phyloP scores from a whole-genome alignment of 2,797 vertebrate genomes.

The Gymnoscopelus braueri region DNA sequence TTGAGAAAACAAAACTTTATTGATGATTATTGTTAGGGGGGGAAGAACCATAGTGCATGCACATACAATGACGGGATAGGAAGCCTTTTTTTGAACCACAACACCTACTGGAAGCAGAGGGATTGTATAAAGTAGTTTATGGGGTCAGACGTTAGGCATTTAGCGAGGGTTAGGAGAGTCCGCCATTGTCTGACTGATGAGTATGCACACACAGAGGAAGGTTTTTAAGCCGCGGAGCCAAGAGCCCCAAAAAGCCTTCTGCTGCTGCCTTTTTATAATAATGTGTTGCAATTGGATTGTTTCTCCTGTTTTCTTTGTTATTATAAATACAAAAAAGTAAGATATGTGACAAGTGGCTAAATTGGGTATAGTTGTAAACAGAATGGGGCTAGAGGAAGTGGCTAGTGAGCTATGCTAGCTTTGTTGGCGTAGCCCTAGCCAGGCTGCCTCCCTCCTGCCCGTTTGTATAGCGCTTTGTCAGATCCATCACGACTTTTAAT shows the following conservation, averaged over 20 bases:
- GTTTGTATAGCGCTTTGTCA: constrained; percentile 60
- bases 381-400: constrained; percentile 81
- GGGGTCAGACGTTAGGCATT: constrained; percentile 58
- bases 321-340: constrained; percentile 89
- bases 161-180: constrained; percentile 44
- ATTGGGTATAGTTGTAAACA: constrained; percentile 94
- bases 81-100: constrained; percentile 88
- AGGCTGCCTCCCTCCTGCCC: constrained; percentile 19
- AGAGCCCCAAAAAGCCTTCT: constrained; percentile 9
- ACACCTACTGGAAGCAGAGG: constrained; percentile 92
- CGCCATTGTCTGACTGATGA: constrained; percentile 77
- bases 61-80: constrained; percentile 95
- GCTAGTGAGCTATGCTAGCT: constrained; percentile 44
- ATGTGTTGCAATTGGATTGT: constrained; percentile 75
- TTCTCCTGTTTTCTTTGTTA: constrained; percentile 74
- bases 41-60: constrained; percentile 92
- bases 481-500: constrained; percentile 52
- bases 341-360: constrained; percentile 92
- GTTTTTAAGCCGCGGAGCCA: constrained; percentile 65
- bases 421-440: constrained; percentile 48
- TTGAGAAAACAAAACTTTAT: constrained; percentile 93
- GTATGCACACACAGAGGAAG: constrained; percentile 82
- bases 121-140: constrained; percentile 91
- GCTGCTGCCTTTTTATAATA: constrained; percentile 38
- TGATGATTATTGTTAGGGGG: constrained; percentile 94